Base-by-base conservation (phyloP, 2,888 invertebrate species). In the Argyra leucocephala region DNA sequence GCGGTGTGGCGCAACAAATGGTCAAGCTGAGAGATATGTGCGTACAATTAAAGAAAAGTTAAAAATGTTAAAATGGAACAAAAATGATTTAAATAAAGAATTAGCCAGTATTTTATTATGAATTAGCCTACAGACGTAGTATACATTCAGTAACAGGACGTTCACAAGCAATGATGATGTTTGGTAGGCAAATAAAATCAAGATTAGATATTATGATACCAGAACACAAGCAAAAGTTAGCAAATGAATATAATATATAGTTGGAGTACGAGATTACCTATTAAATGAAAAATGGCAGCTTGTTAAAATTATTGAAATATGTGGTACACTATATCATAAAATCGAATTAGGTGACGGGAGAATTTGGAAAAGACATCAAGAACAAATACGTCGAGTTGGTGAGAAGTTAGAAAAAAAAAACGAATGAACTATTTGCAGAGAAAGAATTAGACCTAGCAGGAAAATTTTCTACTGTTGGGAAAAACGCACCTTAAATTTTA, bases 211-310 rank as follows among this genome's bases (percentile, higher is more conserved):
- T 62, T 23, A 22, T 62, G 18, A 21, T 26, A 21, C 62, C 64
- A 22, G 48, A 22, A 22, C 15, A 7, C 15, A 26, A 22, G 57
- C 22, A 26, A 31, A 10, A 65, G 58, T 57, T 62, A 64, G 15
- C 37, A 58, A 60, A 22, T 64, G 12, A 59, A 64, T 10, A 22
- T 26, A n/a, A 15, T 64, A 69, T 36, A 63, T 61, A 65, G 65
- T 68, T 18, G 63, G 64, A 23, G 69, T 31, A 22, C 57, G 68
- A 61, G 69, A 69, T 64, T 69, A 69, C 22, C 12, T 67, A 31
- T 64, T 67, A 10, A 65, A 64, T 9, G 48, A 63, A 4, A 69
- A 70, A 57, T 70, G 67, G 67, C 57, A 64, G 24, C 68, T 66
- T 57, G 68, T 68, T 5, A 66, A 12, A 23, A 62, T 68, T 10